These are phyloP conservation scores for Pseudanteris insignis DNA, from an alignment of 2,888 invertebrate species.

Conservation along the genomic window DNA sequence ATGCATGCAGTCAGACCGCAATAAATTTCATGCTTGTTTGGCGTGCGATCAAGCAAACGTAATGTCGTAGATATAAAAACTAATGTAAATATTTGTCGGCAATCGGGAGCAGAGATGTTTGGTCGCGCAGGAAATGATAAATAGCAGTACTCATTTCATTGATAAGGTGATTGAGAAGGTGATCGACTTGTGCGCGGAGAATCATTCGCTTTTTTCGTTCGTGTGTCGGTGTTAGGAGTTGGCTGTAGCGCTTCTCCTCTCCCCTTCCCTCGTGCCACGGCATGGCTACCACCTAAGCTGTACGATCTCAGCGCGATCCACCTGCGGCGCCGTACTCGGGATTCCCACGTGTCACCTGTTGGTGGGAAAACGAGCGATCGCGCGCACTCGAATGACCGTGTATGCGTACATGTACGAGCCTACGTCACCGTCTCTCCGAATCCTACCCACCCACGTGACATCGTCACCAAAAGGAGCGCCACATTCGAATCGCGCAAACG, in stretches of 20 bases:
- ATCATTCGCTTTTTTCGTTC: conserved; percentile 21
- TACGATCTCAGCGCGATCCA: conserved; percentile 52
- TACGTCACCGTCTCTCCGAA: conserved; percentile 45
- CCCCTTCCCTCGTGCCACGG: conserved; percentile 7
- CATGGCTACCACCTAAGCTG: conserved; percentile 37
- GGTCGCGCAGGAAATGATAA: conserved; percentile 19
- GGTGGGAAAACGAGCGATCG: conserved; percentile 58
- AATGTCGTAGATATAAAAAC: too few species aligned
- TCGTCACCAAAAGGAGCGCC: conserved; percentile 35
- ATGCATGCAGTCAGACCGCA: too few species aligned
- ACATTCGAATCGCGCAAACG: conserved; percentile 29
- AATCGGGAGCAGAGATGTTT: conserved; percentile 9
- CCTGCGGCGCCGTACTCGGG: conserved; percentile 58
- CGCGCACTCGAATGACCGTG: too few species aligned
- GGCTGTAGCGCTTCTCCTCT: conserved; percentile 1
- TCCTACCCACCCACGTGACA: conserved; percentile 47
- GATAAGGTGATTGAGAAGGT: conserved; percentile 17
- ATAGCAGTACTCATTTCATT: conserved; percentile 7
- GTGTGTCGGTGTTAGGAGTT: conserved; percentile 19
- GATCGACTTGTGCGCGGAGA: conserved; percentile 20
- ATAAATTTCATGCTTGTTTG: too few species aligned
- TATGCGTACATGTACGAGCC: conserved; percentile 34
- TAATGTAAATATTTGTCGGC: conserved; percentile 11
- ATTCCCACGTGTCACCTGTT: conserved; percentile 66
- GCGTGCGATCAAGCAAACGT: too few species aligned